Conservation (phyloP, 2,888 invertebrate genomes). For the Oasisia sp. region DNA sequence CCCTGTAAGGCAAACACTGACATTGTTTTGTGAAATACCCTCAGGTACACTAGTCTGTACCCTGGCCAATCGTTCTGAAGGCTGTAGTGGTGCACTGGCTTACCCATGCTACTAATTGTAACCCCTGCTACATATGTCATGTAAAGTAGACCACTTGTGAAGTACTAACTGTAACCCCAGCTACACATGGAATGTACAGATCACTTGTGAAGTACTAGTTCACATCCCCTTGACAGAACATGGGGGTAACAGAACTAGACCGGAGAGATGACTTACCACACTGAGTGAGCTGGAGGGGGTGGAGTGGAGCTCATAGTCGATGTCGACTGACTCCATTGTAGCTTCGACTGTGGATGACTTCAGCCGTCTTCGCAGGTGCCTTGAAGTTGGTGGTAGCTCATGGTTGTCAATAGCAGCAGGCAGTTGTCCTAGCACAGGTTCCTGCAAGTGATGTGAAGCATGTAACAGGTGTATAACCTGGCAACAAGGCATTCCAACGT, state of each 20-base stretch:
- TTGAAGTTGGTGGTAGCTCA: background rate
- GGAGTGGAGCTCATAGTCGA: background rate
- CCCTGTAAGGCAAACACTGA: background rate
- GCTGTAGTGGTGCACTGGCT: background rate
- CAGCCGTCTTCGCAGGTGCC: background rate
- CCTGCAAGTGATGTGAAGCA: background rate
- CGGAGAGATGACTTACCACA: background rate
- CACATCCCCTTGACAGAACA: background rate
- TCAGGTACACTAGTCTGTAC: background rate
- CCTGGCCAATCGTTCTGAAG: background rate
- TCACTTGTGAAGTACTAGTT: no score
- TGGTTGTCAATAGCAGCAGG: background rate
- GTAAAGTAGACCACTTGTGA: background rate
- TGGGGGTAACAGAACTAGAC: background rate
- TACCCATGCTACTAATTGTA: background rate
- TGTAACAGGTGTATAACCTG: background rate
- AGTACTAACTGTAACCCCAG: background rate
- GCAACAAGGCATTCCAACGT: background rate
- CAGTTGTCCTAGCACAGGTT: background rate
- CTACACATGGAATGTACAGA: background rate
- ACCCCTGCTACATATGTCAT: background rate
- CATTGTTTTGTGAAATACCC: background rate
- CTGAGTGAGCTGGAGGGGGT: background rate
- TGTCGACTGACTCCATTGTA: background rate
- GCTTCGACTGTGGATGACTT: background rate